Base-by-base conservation (phyloP, 1,140 invertebrate genomes). In the Pachyrhynchus sulphureomaculatus region DNA sequence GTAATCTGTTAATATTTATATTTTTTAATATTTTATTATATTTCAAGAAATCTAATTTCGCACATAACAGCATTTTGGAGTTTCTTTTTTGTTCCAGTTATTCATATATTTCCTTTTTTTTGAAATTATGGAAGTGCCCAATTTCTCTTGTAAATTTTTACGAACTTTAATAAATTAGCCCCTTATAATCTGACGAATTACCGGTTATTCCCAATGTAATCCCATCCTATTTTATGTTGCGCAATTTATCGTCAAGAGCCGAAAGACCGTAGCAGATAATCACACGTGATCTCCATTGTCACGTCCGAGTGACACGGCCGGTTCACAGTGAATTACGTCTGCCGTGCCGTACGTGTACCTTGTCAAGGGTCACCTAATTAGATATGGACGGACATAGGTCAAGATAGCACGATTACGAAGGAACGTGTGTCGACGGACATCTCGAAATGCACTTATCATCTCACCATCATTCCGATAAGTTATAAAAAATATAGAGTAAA, bases 321-420 rank as follows among this genome's bases (percentile, higher is more conserved):
- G 64, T 34, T 67, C 58, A 58, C 58, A 57, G 64, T 63, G 64
- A 69, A 69, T 69, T 71, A 66, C 60, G 59, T 57, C 62, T 60
- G 61, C 64, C 59, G 58, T 34, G 48, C 52, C 53, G 58, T 69
- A 71, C 70, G 70, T 71, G 70, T 67, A 65, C 47, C 70, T 71
- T 71, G 70, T 71, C 70, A 71, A 65, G 68, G 70, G 70, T 71
- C 70, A 70, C 62, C 59, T 59, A 62, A 68, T 71, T 70, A 70
- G 70, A 67, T 65, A 70, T 64, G 62, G 68, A 68, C 57, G 68
- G 64, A 59, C 60, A 52, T 59, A 68, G 64, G 66, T 68, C 68
- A 65, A 49, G 53, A 55, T 68, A 48, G 61, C 64, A 65, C 62
- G 62, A 64, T 67, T 66, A 66, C 52, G 23, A 39, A 49, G 62